These are phyloP conservation scores for Eristalinus aeneus DNA, from an alignment of 2,888 invertebrate genomes.

Conservation along the genomic window DNA sequence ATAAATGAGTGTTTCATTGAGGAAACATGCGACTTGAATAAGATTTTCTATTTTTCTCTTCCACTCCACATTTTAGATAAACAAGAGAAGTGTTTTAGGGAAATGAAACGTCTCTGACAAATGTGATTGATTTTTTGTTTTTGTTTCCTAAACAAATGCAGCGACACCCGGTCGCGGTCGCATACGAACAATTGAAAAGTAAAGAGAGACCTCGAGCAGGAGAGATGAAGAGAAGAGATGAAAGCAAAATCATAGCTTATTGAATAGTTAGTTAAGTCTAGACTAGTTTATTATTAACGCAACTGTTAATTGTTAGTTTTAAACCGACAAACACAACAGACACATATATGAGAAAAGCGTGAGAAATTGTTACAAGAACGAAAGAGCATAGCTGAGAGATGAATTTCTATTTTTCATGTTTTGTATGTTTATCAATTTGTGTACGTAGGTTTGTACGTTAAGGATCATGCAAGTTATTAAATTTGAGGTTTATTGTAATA, in stretches of 20 bases:
- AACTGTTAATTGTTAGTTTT: slow-evolving; percentile 57
- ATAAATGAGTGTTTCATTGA: neutral
- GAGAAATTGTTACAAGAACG: neutral
- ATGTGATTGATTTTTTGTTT: slow-evolving; percentile 62
- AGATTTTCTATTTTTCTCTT: slow-evolving; percentile 31
- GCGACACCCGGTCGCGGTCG: slow-evolving; percentile 10
- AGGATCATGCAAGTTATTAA: slow-evolving; percentile 38
- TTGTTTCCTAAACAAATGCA: slow-evolving; percentile 32
- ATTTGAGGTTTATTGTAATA: slow-evolving; percentile 42
- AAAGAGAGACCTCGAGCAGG: neutral
- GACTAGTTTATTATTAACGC: slow-evolving; percentile 21
- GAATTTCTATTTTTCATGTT: neutral
- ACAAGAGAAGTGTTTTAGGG: slow-evolving; percentile 57
- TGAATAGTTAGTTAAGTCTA: slow-evolving; percentile 58
- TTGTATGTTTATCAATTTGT: slow-evolving; percentile 16
- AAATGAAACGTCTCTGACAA: slow-evolving; percentile 63
- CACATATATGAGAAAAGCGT: slow-evolving; percentile 3
- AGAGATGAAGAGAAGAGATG: neutral
- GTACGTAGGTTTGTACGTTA: slow-evolving; percentile 4
- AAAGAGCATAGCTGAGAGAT: slow-evolving; percentile 9
- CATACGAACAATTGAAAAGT: slow-evolving; percentile 20
- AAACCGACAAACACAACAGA: neutral
- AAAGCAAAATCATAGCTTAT: slow-evolving; percentile 53
- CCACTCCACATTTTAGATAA: slow-evolving; percentile 35
- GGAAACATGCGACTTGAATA: slow-evolving; percentile 1